A percentile compares a stretch with the other conserved stretches of the same genome.
phyloP scores from a whole-genome alignment of 2,113 vertebrate species.

The Mionectes macconnelli region DNA sequence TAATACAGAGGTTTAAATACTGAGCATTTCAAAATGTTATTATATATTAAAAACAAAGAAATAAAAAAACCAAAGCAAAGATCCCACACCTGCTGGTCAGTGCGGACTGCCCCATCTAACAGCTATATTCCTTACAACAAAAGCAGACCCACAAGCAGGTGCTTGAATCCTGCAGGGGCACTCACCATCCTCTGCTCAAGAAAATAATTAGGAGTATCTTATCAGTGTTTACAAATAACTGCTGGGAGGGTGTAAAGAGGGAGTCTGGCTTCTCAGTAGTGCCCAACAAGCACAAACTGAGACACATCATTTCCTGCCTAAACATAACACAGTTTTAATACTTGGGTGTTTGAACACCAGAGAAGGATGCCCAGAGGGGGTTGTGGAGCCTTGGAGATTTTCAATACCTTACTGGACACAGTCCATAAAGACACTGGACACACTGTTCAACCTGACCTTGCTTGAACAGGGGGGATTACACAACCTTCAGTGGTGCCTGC shows the following conservation, averaged over 20 bases:
- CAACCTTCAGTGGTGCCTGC: background rate
- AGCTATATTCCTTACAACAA: background rate
- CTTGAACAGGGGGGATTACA: background rate
- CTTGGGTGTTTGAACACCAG: background rate
- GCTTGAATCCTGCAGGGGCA: background rate
- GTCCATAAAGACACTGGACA: too few relatives aligned
- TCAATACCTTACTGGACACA: background rate
- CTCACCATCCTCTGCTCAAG: background rate
- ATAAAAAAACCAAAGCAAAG: background rate
- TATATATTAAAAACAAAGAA: background rate
- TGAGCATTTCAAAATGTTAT: background rate
- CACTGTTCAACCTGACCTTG: background rate
- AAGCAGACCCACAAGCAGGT: background rate
- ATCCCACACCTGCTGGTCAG: background rate
- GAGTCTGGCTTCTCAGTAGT: background rate
- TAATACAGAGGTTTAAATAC: background rate
- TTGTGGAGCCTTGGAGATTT: background rate
- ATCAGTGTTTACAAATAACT: background rate
- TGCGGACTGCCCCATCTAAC: background rate
- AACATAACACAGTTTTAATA: background rate
- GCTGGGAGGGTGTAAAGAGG: background rate
- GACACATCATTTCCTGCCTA: accelerated
- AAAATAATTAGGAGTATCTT: background rate
- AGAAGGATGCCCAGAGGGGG: background rate
- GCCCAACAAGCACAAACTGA: background rate